phyloP scores from a whole-genome alignment of 1,140 invertebrate genomes.

The Drosophila repleta region DNA sequence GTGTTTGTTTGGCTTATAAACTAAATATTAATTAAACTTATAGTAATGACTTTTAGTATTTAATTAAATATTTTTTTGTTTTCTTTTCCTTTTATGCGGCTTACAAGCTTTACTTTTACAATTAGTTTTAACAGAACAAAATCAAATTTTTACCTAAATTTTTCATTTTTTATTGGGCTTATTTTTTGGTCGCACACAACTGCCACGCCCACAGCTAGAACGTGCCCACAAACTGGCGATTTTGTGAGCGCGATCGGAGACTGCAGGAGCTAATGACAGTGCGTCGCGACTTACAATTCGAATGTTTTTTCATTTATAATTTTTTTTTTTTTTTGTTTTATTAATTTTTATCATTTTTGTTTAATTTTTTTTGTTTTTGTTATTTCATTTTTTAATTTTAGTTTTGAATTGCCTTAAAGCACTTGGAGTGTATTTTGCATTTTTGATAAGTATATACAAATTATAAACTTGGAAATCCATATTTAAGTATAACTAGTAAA shows the following conservation, averaged over 20 bases:
- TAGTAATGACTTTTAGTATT: conserved; percentile 83
- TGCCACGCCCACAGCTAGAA: conserved; percentile 16
- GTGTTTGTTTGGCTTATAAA: conserved; percentile 48
- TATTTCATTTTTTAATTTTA: conserved; percentile 41
- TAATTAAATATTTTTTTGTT: conserved; percentile 71
- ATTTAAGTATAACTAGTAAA: conserved; percentile 68
- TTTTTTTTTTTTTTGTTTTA: conserved; percentile 39
- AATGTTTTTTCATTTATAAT: conserved; percentile 57
- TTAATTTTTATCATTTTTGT: conserved; percentile 31
- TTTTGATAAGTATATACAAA: conserved; percentile 80
- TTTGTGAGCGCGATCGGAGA: conserved; percentile 31
- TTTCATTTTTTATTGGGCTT: conserved; percentile 52
- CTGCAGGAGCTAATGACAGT: neutral
- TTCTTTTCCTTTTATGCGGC: conserved; percentile 42
- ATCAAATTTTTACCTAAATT: conserved; percentile 56
- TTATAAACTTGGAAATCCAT: conserved; percentile 68
- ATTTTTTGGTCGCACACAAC: conserved; percentile 45
- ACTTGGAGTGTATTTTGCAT: conserved; percentile 81
- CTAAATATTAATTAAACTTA: conserved; percentile 83
- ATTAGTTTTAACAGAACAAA: conserved; percentile 82
- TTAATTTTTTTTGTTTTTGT: conserved; percentile 30
- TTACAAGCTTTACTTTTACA: conserved; percentile 57
- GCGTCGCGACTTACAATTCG: conserved; percentile 58
- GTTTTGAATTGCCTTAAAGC: conserved; percentile 76
- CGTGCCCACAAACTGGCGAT: conserved; percentile 73